These are phyloP conservation scores for Tipula confusa DNA, from an alignment of 2,888 invertebrate species.

Conservation along the genomic window DNA sequence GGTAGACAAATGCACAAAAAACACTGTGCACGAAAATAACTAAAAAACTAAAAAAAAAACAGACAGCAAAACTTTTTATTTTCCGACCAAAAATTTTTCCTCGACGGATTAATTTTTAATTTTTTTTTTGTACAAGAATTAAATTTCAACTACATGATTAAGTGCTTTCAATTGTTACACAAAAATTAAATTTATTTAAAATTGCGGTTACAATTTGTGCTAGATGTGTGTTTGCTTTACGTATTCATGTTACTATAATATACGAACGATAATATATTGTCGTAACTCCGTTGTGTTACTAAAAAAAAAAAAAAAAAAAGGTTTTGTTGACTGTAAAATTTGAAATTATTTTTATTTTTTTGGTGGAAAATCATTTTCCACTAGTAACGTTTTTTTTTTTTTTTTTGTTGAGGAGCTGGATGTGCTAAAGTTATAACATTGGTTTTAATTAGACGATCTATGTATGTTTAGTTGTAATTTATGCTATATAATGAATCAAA, in stretches of 20 bases:
- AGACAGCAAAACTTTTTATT: background rate
- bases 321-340: background rate
- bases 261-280: background rate
- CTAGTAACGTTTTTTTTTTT: background rate
- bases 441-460: constrained; percentile 9
- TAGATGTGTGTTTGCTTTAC: too few relatives aligned
- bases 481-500: background rate
- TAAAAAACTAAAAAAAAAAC: background rate
- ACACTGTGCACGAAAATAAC: background rate
- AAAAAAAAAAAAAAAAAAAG: too few relatives aligned
- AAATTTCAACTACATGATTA: constrained; percentile 12
- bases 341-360: background rate
- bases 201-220: background rate
- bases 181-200: constrained; percentile 9
- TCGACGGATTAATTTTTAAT: too few relatives aligned
- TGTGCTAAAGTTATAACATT: background rate
- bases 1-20: background rate
- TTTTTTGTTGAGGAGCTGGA: background rate
- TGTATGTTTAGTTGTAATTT: background rate
- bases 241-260: background rate
- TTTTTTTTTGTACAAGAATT: background rate
- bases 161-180: constrained; percentile 14
- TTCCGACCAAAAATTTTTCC: background rate
- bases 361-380: background rate
- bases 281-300: constrained; percentile 8